These are phyloP conservation scores for Apeira syringaria DNA, from an alignment of 2,888 invertebrate genomes.

Conservation along the genomic window DNA sequence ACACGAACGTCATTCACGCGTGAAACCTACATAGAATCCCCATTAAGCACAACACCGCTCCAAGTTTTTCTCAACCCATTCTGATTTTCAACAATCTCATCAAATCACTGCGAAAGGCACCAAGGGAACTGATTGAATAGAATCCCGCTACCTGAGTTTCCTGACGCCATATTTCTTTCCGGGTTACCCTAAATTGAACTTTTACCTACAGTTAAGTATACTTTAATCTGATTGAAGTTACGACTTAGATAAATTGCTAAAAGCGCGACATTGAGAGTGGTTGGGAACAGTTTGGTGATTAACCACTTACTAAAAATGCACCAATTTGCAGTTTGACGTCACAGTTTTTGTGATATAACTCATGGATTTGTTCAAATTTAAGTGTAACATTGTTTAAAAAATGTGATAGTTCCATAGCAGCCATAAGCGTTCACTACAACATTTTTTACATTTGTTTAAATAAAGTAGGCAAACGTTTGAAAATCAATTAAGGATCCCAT, in stretches of 20 bases:
- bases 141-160: constrained; percentile 56
- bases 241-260: constrained; percentile 70
- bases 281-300: no score
- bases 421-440: no score
- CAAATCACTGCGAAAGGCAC: constrained; percentile 71
- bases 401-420: no score
- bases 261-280: constrained; percentile 9
- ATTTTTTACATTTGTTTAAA: no score
- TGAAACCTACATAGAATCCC: constrained; percentile 30
- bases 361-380: no score
- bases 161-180: constrained; percentile 75
- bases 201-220: constrained; percentile 76
- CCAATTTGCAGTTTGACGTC: no score
- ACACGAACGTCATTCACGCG: constrained; percentile 5
- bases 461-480: no score
- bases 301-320: no score
- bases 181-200: constrained; percentile 76
- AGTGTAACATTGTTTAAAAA: no score
- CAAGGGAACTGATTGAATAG: constrained; percentile 81
- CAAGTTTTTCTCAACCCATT: constrained; percentile 49
- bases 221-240: constrained; percentile 80
- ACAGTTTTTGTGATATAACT: no score
- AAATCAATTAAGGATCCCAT: no score
- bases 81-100: constrained; percentile 80
- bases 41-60: constrained; percentile 25